Evolutionary conservation across 2,113 vertebrate genomes (phyloP), one percentile per base, ranked within the genome.

Genomic region (Carassius auratus): DNA sequence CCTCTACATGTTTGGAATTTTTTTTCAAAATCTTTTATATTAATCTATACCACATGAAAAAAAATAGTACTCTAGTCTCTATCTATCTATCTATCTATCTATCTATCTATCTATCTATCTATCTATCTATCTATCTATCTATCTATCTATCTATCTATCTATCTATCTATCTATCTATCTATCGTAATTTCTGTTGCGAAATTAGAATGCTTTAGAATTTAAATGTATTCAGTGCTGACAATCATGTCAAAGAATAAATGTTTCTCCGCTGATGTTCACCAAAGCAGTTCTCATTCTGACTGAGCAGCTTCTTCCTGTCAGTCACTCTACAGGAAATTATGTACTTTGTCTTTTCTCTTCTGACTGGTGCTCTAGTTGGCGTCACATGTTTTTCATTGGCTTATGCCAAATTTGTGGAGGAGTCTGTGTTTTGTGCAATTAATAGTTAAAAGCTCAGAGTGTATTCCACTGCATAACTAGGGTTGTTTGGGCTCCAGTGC

Each of bases 281-380:
- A 26, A 23, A 19, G 17, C 74, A 76, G 74, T 50, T 26, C 13
- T 76, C 23, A 33, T 0, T 55, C 14, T 76, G 74, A 76, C 48
- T 76, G 74, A 76, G 48, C 48, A 26, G 74, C 74, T 76, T 26
- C 48, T 76, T 76, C 48, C 48, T 76, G 74, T 76, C 74, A 76
- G 21, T 52, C 45, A 76, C 45, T 50, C 14, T 76, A 15, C 74
- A 76, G 48, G 74, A 76, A 76, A 52, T 76, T 8, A 76, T 55
- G 17, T 73, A 42, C 9, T 36, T 33, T 68, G 30, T 68, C 30
- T 68, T 4, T 38, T 30, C 17, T 1, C 64, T 12, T 73, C 19
- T 73, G 17, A 73, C 36, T 73, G 64, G 30, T 33, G 7, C 14
- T 36, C 14, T 68, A 4, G 19, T n/a, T n/a, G 36, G 0, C 0